Conservation (phyloP, 2,113 vertebrate genomes). For the Arvicanthis niloticus region DNA sequence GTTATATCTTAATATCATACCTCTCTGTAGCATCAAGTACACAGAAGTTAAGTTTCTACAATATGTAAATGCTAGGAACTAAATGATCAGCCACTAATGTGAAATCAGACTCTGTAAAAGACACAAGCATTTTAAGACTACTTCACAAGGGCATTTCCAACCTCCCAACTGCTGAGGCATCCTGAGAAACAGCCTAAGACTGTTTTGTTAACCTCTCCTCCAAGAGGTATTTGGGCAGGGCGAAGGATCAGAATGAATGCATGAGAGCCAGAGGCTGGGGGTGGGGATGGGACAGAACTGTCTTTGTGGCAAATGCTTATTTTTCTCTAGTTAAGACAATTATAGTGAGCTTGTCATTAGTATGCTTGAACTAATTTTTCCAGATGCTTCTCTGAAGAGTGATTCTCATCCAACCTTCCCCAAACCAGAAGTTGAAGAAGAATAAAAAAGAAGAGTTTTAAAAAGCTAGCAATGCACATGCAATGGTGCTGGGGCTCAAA, state of each 20-base stretch:
- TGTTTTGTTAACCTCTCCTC: background rate
- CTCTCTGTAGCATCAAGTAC: slow-evolving; percentile 10
- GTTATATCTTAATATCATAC: background rate
- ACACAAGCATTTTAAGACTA: background rate
- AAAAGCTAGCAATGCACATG: background rate
- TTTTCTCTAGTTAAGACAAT: slow-evolving; percentile 60
- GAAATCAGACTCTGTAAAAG: slow-evolving; percentile 63
- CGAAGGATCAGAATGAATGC: background rate
- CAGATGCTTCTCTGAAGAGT: slow-evolving; percentile 62
- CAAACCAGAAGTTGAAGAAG: slow-evolving; percentile 37
- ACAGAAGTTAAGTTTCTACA: slow-evolving; percentile 49
- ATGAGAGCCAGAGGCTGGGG: background rate
- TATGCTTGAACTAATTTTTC: slow-evolving; percentile 54
- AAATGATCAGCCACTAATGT: slow-evolving; percentile 32
- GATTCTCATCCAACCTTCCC: slow-evolving; percentile 41
- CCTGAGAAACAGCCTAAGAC: slow-evolving; percentile 31
- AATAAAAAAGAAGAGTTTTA: slow-evolving; percentile 23
- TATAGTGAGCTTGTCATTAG: slow-evolving; percentile 42
- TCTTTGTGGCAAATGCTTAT: slow-evolving; percentile 57
- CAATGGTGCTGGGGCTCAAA: background rate
- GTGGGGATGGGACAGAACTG: background rate
- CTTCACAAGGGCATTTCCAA: slow-evolving; percentile 41
- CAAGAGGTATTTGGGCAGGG: background rate
- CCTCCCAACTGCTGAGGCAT: background rate
- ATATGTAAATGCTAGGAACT: background rate